Evolutionary conservation across 2,888 invertebrate genomes (phyloP).

Genomic region (Chironomus riparius): DNA sequence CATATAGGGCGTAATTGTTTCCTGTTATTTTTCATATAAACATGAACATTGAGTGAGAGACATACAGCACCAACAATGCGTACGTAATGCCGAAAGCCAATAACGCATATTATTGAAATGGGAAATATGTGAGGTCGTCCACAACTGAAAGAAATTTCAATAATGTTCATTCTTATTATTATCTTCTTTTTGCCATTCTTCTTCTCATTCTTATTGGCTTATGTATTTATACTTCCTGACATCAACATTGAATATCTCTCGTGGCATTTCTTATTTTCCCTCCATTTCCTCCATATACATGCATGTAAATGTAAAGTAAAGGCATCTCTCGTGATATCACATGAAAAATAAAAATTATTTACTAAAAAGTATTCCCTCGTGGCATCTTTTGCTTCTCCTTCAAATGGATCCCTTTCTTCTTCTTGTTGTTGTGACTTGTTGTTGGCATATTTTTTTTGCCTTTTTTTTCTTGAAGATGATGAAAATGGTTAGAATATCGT

Average conservation of each 20-base stretch:
- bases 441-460: neutral
- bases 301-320: neutral
- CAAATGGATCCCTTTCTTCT: neutral
- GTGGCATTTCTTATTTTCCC: neutral
- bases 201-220: neutral
- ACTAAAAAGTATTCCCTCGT: neutral
- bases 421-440: neutral
- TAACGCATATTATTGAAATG: neutral
- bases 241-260: neutral
- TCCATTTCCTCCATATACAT: neutral
- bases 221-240: neutral
- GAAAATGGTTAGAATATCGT: too few relatives aligned
- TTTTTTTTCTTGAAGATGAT: too few relatives aligned
- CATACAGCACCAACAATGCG: neutral
- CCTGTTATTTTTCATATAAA: neutral
- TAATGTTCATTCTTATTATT: constrained; percentile 12
- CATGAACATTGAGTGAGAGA: neutral
- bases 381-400: neutral
- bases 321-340: neutral
- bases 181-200: neutral
- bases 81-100: neutral
- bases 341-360: neutral
- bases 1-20: neutral
- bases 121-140: constrained; percentile 15
- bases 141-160: constrained; percentile 10